phyloP scores from a whole-genome alignment of 1,140 invertebrate species.

The Orchestia grillus region DNA sequence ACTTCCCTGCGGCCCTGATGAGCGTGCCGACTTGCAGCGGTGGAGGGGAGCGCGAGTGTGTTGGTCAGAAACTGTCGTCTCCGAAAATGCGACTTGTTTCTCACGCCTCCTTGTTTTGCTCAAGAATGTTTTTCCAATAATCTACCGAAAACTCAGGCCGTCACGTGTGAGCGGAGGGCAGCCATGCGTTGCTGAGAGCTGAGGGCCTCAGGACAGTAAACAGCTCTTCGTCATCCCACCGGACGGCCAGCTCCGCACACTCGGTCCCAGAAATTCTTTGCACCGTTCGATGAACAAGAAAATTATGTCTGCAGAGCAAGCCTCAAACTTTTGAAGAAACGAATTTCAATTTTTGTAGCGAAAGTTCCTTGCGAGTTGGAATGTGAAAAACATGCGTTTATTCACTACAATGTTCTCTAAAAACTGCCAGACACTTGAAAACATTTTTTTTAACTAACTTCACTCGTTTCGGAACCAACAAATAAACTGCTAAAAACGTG shows the following conservation, averaged over 20 bases:
- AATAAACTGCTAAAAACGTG: too few relatives aligned
- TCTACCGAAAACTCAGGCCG: background rate
- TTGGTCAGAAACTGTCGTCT: background rate
- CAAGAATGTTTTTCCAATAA: conserved; percentile 39
- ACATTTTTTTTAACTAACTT: too few relatives aligned
- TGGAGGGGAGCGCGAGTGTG: background rate
- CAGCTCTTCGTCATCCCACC: background rate
- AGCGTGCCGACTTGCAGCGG: background rate
- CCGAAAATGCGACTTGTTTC: conserved; percentile 4
- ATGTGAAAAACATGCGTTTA: too few relatives aligned
- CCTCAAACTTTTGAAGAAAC: too few relatives aligned
- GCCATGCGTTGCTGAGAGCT: background rate
- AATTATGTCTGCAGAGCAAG: background rate
- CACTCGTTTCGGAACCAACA: too few relatives aligned
- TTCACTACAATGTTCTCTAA: too few relatives aligned
- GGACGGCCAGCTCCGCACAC: background rate
- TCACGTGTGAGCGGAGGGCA: background rate
- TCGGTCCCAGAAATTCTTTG: background rate
- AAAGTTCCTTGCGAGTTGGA: too few relatives aligned
- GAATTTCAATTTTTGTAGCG: too few relatives aligned
- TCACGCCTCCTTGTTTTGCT: background rate
- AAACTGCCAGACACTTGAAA: too few relatives aligned
- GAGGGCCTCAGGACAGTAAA: background rate
- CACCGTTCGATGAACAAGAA: background rate
- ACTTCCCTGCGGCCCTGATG: background rate